Percentiles rank a stretch among this genome's conserved stretches.
phyloP scores from a whole-genome alignment of 2,113 vertebrate species.

The Mohoua ochrocephala region DNA sequence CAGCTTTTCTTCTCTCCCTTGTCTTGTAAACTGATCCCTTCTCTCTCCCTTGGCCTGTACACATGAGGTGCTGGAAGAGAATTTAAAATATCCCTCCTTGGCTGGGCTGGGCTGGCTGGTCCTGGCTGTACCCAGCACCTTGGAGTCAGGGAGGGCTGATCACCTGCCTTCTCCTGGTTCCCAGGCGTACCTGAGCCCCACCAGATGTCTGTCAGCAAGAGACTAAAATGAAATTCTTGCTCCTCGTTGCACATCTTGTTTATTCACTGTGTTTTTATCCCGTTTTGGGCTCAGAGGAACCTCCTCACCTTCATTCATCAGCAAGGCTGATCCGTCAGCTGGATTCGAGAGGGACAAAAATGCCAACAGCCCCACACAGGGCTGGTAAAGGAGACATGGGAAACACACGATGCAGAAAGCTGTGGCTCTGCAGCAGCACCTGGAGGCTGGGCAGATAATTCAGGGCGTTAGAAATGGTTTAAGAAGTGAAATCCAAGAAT shows the following conservation, averaged over 20 bases:
- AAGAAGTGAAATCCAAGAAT: neutral
- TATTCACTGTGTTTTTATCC: neutral
- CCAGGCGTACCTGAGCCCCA: neutral
- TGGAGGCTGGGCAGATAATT: neutral
- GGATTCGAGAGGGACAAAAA: neutral
- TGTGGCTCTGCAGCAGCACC: neutral
- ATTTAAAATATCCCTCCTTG: neutral
- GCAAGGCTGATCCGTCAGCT: neutral
- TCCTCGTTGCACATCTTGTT: neutral
- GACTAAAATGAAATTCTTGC: neutral
- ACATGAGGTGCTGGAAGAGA: neutral
- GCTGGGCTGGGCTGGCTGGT: neutral
- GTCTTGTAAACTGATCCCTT: neutral
- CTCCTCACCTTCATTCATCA: neutral
- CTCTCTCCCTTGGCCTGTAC: neutral
- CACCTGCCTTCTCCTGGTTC: neutral
- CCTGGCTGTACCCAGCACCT: neutral
- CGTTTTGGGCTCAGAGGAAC: neutral
- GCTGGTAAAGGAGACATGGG: neutral
- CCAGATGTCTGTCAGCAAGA: rapidly evolving
- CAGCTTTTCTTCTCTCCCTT: neutral
- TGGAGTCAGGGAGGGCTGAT: neutral
- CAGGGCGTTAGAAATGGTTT: neutral
- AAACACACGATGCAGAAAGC: neutral
- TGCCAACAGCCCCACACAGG: neutral